These are phyloP conservation scores for Phaenicophaeus curvirostris DNA, from an alignment of 2,797 vertebrate species.

Conservation along the genomic window DNA sequence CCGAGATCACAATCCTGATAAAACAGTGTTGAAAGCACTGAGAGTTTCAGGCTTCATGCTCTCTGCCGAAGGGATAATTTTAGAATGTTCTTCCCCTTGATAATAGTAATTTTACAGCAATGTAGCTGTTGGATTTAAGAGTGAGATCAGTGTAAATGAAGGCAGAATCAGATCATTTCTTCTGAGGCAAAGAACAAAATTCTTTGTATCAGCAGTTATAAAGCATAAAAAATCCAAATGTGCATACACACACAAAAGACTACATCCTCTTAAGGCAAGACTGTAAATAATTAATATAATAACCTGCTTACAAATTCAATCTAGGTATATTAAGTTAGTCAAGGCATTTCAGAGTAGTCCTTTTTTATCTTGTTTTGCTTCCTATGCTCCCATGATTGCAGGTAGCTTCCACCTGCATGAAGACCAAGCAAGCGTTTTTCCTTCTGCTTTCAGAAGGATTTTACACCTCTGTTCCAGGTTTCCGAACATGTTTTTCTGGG, in stretches of 20 bases:
- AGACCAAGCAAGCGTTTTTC: not conserved
- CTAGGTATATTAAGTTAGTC: not conserved
- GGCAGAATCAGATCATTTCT: conserved; percentile 42
- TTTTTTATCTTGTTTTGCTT: not conserved
- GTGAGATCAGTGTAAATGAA: conserved; percentile 46
- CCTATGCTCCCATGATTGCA: not conserved
- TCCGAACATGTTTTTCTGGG: not conserved
- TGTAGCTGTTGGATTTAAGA: conserved; percentile 53
- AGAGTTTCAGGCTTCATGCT: conserved; percentile 41
- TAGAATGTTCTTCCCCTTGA: conserved; percentile 63
- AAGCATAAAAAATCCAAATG: not conserved
- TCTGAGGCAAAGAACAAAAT: conserved; percentile 24
- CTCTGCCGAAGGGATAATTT: conserved; percentile 53
- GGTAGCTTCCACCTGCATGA: not conserved
- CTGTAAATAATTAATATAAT: conserved; percentile 60
- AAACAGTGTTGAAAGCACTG: conserved; percentile 42
- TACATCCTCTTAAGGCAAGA: conserved; percentile 26
- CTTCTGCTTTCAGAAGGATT: not conserved
- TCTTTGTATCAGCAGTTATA: conserved; percentile 48
- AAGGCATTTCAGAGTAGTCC: not conserved
- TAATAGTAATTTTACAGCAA: conserved; percentile 62
- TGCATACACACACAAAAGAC: conserved; percentile 16
- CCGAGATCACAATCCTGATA: conserved; percentile 36
- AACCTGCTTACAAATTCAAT: conserved; percentile 5
- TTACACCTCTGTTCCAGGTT: not conserved